Evolutionary conservation across 37 sponge, comb jelly and placozoan genomes (phyloP).

Genomic region (Spongilla lacustris): DNA sequence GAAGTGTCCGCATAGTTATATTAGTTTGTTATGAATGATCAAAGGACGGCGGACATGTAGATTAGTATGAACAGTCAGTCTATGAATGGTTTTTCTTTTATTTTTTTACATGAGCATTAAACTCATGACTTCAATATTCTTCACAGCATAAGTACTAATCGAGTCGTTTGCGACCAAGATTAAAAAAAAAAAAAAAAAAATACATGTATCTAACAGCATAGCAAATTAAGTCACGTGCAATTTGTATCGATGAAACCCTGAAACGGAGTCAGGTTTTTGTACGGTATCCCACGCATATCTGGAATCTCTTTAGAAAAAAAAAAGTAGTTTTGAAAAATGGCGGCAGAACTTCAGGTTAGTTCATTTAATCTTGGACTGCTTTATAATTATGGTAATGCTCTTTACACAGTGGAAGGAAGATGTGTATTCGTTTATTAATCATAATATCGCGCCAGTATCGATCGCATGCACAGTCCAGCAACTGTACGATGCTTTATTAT

Average conservation of each 20-base stretch:
- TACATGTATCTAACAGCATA: no score
- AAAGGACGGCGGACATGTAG: background rate
- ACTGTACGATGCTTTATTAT: background rate
- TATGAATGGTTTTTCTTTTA: background rate
- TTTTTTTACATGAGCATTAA: no score
- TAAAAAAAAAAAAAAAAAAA: no score
- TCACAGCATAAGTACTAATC: no score
- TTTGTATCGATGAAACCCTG: no score
- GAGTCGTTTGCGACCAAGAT: no score
- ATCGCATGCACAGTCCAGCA: background rate
- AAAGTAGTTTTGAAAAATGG: background rate
- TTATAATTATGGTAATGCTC: no score
- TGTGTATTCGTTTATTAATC: background rate
- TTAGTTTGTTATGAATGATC: background rate
- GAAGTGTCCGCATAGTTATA: background rate
- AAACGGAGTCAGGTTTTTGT: no score
- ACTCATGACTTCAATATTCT: no score
- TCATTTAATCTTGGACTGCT: background rate
- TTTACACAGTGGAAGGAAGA: background rate
- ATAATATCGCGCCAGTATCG: background rate
- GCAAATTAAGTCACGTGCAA: no score
- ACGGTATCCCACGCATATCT: no score
- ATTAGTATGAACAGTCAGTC: background rate
- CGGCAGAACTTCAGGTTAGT: background rate
- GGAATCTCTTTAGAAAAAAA: no score